Evolutionary conservation across 2,888 invertebrate genomes (phyloP).

Genomic region (Gonocerus acuteangulatus): DNA sequence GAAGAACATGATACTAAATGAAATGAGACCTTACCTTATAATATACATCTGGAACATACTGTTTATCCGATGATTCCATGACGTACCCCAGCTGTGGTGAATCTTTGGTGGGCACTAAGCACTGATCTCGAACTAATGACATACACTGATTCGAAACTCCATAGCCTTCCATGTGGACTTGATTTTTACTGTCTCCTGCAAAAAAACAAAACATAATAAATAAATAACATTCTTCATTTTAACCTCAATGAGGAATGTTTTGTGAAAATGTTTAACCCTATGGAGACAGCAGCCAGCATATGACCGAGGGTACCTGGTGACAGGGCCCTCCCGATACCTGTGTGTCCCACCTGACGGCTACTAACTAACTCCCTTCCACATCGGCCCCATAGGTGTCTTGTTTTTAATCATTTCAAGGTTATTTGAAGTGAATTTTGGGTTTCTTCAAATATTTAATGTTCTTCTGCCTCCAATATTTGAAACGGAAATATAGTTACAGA

Average conservation of each 20-base stretch:
- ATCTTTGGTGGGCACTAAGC: conserved; percentile 92
- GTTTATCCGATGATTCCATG: conserved; percentile 81
- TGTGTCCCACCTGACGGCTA: no score
- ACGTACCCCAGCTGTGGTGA: conserved; percentile 95
- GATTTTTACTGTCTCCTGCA: conserved; percentile 75
- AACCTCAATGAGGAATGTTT: not conserved
- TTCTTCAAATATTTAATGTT: no score
- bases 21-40: conserved; percentile 71
- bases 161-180: conserved; percentile 98
- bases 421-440: no score
- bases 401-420: no score
- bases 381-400: no score
- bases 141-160: conserved; percentile 98
- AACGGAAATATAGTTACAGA: no score
- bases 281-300: no score
- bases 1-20: not conserved
- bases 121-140: conserved; percentile 87
- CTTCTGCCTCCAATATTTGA: no score
- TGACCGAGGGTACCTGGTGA: no score
- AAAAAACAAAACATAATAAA: conserved; percentile 28
- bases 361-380: no score
- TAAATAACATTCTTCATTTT: no score
- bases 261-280: not conserved
- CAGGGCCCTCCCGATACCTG: no score
- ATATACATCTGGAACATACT: conserved; percentile 98